Evolutionary conservation across 2,113 vertebrate genomes (phyloP).

Genomic region (Apteryx owenii): DNA sequence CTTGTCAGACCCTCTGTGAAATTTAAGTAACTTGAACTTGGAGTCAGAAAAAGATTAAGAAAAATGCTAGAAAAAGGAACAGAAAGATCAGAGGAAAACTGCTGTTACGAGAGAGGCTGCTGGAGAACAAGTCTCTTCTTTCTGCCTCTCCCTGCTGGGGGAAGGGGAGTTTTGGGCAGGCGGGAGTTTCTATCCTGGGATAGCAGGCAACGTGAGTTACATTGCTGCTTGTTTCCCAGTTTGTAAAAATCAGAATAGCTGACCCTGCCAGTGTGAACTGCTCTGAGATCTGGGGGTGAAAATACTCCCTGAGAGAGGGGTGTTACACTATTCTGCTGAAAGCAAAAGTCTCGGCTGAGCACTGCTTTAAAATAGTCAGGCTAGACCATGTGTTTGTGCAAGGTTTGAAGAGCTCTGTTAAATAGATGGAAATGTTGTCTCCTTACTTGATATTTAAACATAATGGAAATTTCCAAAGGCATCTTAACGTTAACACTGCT

Average conservation of each 20-base stretch:
- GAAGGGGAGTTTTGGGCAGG: background rate
- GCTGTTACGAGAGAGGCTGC: background rate
- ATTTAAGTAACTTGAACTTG: conserved; percentile 25
- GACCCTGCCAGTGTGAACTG: background rate
- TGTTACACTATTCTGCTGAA: conserved; percentile 20
- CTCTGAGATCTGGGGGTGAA: background rate
- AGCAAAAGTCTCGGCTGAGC: background rate
- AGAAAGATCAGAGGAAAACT: background rate
- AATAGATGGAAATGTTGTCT: background rate
- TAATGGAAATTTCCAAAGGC: background rate
- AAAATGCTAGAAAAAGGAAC: background rate
- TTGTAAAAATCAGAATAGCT: background rate
- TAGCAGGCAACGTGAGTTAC: background rate
- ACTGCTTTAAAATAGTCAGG: background rate
- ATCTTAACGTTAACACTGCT: background rate
- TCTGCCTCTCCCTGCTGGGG: background rate
- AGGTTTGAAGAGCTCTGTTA: background rate
- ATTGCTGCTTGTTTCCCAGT: too few species aligned
- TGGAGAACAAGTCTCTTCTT: background rate
- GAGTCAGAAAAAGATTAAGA: background rate
- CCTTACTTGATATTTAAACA: background rate
- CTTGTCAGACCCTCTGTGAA: conserved; percentile 59
- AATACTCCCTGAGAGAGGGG: background rate
- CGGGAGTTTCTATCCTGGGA: background rate
- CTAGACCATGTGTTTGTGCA: background rate